Evolutionary conservation across 2,113 vertebrate genomes (phyloP).

Genomic region (Numida meleagris): DNA sequence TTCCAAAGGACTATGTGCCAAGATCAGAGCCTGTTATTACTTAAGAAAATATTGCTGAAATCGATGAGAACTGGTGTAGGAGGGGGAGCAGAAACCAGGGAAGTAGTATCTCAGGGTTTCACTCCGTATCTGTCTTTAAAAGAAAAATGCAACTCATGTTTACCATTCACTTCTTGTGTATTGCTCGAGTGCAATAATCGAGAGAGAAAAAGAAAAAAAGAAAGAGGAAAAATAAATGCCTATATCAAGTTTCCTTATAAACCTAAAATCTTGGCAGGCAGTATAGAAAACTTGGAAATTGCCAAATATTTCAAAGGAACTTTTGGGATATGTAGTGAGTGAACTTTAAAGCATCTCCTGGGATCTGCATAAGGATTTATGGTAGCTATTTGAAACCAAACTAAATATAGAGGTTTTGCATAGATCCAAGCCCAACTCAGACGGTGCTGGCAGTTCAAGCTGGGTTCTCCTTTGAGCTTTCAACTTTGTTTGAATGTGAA

Average conservation of each 20-base stretch:
- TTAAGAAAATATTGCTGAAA: slow-evolving; percentile 52
- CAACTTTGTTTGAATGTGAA: slow-evolving; percentile 25
- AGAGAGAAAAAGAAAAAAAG: neutral
- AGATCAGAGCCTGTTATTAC: slow-evolving; percentile 9
- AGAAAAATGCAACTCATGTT: neutral
- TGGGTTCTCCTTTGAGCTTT: slow-evolving; percentile 26
- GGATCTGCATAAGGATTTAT: slow-evolving; percentile 16
- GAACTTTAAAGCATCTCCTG: slow-evolving; percentile 32
- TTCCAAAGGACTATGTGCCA: neutral
- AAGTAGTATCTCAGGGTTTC: neutral
- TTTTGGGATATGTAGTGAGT: neutral
- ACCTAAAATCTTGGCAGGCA: slow-evolving; percentile 1
- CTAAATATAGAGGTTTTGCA: slow-evolving; percentile 51
- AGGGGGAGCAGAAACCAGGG: neutral
- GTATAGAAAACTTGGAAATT: neutral
- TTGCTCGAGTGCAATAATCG: neutral
- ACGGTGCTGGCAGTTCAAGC: slow-evolving; percentile 6
- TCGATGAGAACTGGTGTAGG: neutral
- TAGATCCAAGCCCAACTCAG: slow-evolving; percentile 30
- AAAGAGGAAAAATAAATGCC: neutral
- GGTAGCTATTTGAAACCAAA: slow-evolving; percentile 48
- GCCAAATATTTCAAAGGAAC: slow-evolving; percentile 15
- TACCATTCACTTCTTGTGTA: neutral
- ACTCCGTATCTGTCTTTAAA: neutral
- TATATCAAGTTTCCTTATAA: neutral